Conservation (phyloP, 30 jellyfish, hydroid and myxozoan species). For the Rhopilema esculentum region DNA sequence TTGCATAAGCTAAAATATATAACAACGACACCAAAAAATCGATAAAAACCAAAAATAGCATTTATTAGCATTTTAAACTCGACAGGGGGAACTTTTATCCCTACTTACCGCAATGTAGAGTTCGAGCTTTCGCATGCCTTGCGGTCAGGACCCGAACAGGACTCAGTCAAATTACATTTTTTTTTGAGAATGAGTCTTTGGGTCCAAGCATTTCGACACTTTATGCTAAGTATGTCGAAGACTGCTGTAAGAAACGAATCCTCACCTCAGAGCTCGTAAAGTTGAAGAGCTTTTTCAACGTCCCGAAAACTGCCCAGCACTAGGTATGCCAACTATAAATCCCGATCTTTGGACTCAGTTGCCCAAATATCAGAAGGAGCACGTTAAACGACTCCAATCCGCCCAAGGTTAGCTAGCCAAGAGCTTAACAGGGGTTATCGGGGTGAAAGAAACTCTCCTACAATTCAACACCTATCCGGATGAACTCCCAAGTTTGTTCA, state of each 20-base stretch:
- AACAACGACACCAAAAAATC: too few species aligned
- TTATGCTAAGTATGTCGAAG: not conserved
- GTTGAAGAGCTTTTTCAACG: not conserved
- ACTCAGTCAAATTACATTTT: not conserved
- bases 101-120: not conserved
- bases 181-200: not conserved
- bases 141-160: not conserved
- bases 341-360: constrained; percentile 8
- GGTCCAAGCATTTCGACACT: not conserved
- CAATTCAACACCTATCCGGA: constrained; percentile 21
- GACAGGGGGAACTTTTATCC: constrained; percentile 2
- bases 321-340: constrained; percentile 6
- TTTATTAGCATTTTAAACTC: too few species aligned
- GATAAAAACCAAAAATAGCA: too few species aligned
- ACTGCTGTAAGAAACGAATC: constrained; percentile 4
- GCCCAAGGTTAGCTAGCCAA: constrained; percentile 4
- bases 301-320: constrained; percentile 37
- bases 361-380: constrained; percentile 17
- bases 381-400: constrained; percentile 14
- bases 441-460: not conserved
- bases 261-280: not conserved
- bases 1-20: too few species aligned
- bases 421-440: constrained; percentile 13
- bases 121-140: not conserved
- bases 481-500: not conserved